Evolutionary conservation across 2,797 vertebrate genomes (phyloP).

Genomic region (Trichosurus vulpecula): DNA sequence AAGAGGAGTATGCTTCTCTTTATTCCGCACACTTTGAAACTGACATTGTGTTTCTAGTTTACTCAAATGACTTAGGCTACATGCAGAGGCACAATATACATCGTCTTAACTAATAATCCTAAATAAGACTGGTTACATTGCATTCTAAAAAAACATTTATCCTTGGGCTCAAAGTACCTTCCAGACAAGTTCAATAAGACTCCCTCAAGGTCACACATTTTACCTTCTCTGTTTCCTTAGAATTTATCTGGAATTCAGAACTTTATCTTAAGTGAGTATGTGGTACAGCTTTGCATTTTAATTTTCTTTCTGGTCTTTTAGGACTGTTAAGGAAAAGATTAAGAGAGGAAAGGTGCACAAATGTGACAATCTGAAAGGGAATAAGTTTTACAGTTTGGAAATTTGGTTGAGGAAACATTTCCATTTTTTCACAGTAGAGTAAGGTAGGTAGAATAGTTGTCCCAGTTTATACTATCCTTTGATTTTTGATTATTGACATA

Average conservation of each 20-base stretch:
- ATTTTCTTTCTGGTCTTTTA: not conserved
- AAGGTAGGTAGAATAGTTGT: not conserved
- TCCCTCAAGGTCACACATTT: slow-evolving; percentile 11
- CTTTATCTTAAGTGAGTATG: not conserved
- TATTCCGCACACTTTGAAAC: not conserved
- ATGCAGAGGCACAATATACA: slow-evolving; percentile 6
- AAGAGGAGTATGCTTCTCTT: not conserved
- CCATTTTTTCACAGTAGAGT: not conserved
- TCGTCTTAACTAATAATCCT: slow-evolving; percentile 15
- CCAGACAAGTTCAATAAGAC: not conserved
- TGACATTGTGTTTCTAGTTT: slow-evolving; percentile 12
- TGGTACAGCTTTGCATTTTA: slow-evolving; percentile 7
- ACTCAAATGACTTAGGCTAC: not conserved
- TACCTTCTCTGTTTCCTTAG: slow-evolving; percentile 16
- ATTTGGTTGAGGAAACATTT: not conserved
- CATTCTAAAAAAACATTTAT: slow-evolving; percentile 22
- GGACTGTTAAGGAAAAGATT: slow-evolving; percentile 14
- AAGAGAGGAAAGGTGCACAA: not conserved
- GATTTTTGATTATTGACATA: not conserved
- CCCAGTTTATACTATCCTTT: not conserved
- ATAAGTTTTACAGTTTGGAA: not conserved
- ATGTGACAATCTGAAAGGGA: not conserved
- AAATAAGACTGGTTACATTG: not conserved
- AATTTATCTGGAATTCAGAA: slow-evolving; percentile 30
- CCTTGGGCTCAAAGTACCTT: not conserved